A percentile compares a stretch with the other conserved stretches of the same genome.
Conservation (phyloP, 2,888 invertebrate species). For the Hedya salicella region DNA sequence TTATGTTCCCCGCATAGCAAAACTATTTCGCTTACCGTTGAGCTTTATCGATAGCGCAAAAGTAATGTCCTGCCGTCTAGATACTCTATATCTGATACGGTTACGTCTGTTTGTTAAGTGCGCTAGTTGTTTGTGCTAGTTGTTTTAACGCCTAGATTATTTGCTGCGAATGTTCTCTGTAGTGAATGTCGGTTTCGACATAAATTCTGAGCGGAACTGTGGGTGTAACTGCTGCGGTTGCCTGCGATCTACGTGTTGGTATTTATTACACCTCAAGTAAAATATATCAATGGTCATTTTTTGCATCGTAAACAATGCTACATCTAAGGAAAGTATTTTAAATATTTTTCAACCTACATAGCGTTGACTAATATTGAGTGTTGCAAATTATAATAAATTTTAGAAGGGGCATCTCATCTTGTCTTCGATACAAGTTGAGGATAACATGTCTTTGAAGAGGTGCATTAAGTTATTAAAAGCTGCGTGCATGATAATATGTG, state of each 20-base stretch:
- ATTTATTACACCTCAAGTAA: conserved; percentile 74
- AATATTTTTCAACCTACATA: not conserved
- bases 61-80: conserved; percentile 81
- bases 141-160: conserved; percentile 84
- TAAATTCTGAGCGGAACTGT: conserved; percentile 82
- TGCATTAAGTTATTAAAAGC: conserved; percentile 42
- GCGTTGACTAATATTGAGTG: not conserved
- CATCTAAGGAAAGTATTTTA: conserved; percentile 45
- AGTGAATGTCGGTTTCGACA: conserved; percentile 81
- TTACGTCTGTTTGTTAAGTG: conserved; percentile 85
- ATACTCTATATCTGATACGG: conserved; percentile 83
- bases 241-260: conserved; percentile 67
- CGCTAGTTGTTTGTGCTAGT: conserved; percentile 80
- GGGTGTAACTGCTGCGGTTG: conserved; percentile 80
- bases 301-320: conserved; percentile 58
- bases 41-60: conserved; percentile 83
- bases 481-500: conserved; percentile 42
- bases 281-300: conserved; percentile 69
- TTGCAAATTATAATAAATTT: not conserved
- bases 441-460: conserved; percentile 17
- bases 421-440: conserved; percentile 6
- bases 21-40: conserved; percentile 83
- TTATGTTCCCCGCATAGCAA: conserved; percentile 79
- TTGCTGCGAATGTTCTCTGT: conserved; percentile 78
- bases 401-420: not conserved